A percentile compares a stretch with the other conserved stretches of the same genome.
Evolutionary conservation across 1,140 invertebrate species (phyloP).

Genomic region (Vanessa atalanta): DNA sequence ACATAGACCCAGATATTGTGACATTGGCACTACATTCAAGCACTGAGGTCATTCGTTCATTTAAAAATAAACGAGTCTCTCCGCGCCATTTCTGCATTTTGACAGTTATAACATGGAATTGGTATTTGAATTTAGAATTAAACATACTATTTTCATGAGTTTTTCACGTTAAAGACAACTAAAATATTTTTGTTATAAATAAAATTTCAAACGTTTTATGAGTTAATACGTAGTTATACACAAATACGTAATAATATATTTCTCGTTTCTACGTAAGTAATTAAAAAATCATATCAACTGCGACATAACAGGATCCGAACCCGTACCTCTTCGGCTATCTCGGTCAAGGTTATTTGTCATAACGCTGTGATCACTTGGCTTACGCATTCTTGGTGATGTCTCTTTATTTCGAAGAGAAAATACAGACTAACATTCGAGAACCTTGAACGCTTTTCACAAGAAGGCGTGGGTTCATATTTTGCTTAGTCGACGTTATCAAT

Average conservation of each 20-base stretch:
- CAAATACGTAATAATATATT: too few relatives aligned
- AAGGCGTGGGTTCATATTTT: too few relatives aligned
- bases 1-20: conserved; percentile 77
- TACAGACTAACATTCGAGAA: too few relatives aligned
- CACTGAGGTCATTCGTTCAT: conserved; percentile 73
- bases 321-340: not conserved
- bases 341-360: not conserved
- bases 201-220: too few relatives aligned
- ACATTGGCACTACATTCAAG: conserved; percentile 80
- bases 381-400: not conserved
- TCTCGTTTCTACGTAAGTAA: too few relatives aligned
- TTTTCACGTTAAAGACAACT: conserved; percentile 1
- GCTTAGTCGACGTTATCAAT: too few relatives aligned
- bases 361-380: not conserved
- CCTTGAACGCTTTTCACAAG: too few relatives aligned
- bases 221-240: too few relatives aligned
- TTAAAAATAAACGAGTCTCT: conserved; percentile 67
- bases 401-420: too few relatives aligned
- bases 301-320: not conserved
- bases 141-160: not conserved
- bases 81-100: conserved; percentile 53
- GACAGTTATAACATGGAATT: conserved; percentile 51
- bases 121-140: conserved; percentile 31
- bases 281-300: not conserved
- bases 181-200: not conserved